Evolutionary conservation across 2,113 vertebrate species (phyloP).

Genomic region (Apus apus): DNA sequence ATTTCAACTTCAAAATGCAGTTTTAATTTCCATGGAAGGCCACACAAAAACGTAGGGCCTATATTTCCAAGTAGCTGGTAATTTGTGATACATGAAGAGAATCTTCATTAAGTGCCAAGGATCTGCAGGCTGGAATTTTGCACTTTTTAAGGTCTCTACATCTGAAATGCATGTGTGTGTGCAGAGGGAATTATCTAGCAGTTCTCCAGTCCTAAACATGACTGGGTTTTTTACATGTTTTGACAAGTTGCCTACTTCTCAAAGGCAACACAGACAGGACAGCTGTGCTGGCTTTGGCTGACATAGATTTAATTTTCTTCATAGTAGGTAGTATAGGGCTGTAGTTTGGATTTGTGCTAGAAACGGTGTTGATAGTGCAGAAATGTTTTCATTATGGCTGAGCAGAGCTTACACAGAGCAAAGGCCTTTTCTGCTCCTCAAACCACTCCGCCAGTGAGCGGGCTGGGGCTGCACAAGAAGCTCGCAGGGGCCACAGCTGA

Average conservation of each 20-base stretch:
- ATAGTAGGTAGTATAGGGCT: no score
- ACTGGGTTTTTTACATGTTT: not conserved
- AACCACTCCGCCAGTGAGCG: no score
- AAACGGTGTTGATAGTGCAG: no score
- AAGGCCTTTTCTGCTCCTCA: no score
- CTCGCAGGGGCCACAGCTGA: no score
- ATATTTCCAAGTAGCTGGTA: not conserved
- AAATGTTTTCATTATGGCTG: no score
- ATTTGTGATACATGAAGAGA: not conserved
- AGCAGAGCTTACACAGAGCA: no score
- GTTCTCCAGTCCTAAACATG: not conserved
- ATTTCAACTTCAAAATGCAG: not conserved
- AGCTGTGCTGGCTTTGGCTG: no score
- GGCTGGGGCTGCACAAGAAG: no score
- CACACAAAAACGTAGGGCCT: not conserved
- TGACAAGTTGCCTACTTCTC: not conserved
- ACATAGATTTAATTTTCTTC: no score
- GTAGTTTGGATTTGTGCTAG: no score
- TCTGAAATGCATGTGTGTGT: not conserved
- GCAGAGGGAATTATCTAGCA: not conserved
- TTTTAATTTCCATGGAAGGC: not conserved
- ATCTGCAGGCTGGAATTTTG: not conserved
- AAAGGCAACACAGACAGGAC: not conserved
- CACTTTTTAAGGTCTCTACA: not conserved
- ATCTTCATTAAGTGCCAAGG: not conserved